Percentiles rank a stretch among this genome's conserved stretches.
These are phyloP conservation scores for Oxyura jamaicensis DNA, from an alignment of 2,113 vertebrate genomes.

Conservation along the genomic window DNA sequence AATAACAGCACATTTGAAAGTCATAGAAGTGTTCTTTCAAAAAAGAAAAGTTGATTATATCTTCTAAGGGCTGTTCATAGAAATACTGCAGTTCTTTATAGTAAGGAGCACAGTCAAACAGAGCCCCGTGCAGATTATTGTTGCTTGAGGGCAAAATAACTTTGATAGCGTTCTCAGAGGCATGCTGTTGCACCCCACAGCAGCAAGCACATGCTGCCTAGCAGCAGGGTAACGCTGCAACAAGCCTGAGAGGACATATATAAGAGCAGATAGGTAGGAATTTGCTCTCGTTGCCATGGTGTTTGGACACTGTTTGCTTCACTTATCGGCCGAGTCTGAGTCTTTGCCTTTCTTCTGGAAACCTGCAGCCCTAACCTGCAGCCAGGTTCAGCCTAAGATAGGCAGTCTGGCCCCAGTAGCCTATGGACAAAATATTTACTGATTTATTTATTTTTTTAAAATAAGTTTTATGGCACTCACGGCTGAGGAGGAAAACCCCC, in stretches of 20 bases:
- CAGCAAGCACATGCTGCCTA: background rate
- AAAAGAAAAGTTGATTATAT: background rate
- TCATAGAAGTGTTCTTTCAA: background rate
- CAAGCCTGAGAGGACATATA: background rate
- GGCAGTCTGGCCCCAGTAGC: background rate
- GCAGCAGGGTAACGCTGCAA: background rate
- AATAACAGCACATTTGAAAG: background rate
- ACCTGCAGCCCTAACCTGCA: background rate
- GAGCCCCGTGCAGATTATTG: background rate
- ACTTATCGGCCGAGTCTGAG: background rate
- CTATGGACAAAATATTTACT: background rate
- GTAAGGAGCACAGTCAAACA: background rate
- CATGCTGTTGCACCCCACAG: background rate
- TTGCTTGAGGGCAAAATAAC: conserved; percentile 25
- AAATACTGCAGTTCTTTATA: background rate
- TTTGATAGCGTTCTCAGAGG: background rate
- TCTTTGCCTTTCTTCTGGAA: background rate
- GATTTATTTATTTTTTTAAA: background rate
- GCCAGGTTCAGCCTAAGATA: background rate
- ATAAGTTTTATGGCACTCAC: background rate
- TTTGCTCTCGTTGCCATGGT: background rate
- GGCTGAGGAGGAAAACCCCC: background rate
- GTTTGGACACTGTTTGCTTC: background rate
- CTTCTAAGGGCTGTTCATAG: background rate
- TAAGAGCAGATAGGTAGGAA: background rate